These are phyloP conservation scores for Caenorhabditis zanzibari DNA, from an alignment of 2,888 invertebrate genomes.

Conservation along the genomic window DNA sequence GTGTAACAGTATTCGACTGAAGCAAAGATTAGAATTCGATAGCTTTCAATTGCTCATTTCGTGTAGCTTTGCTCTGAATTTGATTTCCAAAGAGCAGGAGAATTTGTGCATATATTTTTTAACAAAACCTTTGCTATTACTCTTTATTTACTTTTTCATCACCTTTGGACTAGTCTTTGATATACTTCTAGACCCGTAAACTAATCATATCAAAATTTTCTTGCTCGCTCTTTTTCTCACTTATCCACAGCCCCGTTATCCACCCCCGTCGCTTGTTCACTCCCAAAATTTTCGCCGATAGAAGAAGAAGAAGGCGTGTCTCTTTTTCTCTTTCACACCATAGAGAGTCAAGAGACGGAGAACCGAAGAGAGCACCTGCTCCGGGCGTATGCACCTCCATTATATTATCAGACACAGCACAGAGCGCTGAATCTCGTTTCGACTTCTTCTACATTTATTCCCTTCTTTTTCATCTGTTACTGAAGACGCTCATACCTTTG, in stretches of 20 bases:
- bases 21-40: no score
- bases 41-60: no score
- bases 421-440: slow-evolving; percentile 15
- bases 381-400: slow-evolving; percentile 63
- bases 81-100: no score
- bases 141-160: background rate
- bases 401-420: slow-evolving; percentile 56
- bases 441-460: slow-evolving; percentile 9
- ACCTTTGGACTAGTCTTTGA: slow-evolving; percentile 23
- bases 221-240: slow-evolving; percentile 1
- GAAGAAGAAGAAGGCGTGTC: slow-evolving; percentile 39
- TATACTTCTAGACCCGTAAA: slow-evolving; percentile 1
- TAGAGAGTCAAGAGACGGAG: slow-evolving; percentile 36
- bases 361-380: slow-evolving; percentile 55
- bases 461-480: background rate
- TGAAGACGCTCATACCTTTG: slow-evolving; percentile 29
- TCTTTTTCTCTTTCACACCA: background rate
- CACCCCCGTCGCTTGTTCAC: slow-evolving; percentile 40
- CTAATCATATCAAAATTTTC: slow-evolving; percentile 26
- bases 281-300: slow-evolving; percentile 19
- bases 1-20: no score
- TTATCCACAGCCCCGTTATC: slow-evolving; percentile 5
- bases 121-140: background rate
- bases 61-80: no score
- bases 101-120: background rate